phyloP scores from a whole-genome alignment of 2,113 vertebrate genomes.

The Gymnorhina tibicen region DNA sequence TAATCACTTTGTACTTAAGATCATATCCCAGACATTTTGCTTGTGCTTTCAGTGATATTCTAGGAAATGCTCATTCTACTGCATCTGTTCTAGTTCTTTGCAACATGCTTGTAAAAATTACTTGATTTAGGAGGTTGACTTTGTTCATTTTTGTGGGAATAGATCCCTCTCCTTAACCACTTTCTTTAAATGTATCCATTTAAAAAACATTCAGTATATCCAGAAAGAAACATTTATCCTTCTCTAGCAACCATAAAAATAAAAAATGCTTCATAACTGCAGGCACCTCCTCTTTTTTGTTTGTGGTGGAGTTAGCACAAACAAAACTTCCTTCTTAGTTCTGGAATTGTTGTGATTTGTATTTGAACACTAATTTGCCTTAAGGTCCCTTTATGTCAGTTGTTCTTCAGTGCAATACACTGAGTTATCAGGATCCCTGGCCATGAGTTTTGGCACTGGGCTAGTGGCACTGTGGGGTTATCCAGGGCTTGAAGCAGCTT shows the following conservation, averaged over 20 bases:
- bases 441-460: background rate
- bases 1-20: slow-evolving; percentile 3
- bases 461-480: background rate
- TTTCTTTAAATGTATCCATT: background rate
- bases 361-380: background rate
- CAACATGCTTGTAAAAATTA: background rate
- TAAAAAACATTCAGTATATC: background rate
- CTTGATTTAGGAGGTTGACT: background rate
- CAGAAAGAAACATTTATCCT: background rate
- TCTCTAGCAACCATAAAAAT: background rate
- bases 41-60: background rate
- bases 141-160: background rate
- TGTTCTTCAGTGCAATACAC: background rate
- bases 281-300: background rate
- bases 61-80: background rate
- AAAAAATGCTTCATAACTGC: background rate
- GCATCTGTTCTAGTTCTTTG: background rate
- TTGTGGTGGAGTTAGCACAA: background rate
- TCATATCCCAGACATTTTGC: background rate
- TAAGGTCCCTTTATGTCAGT: background rate
- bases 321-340: background rate
- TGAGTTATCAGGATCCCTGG: background rate
- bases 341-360: background rate
- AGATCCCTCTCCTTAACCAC: background rate
- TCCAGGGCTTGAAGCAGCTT: background rate